Evolutionary conservation across 2,888 invertebrate species (phyloP).

Genomic region (Gymnocheta viridis): DNA sequence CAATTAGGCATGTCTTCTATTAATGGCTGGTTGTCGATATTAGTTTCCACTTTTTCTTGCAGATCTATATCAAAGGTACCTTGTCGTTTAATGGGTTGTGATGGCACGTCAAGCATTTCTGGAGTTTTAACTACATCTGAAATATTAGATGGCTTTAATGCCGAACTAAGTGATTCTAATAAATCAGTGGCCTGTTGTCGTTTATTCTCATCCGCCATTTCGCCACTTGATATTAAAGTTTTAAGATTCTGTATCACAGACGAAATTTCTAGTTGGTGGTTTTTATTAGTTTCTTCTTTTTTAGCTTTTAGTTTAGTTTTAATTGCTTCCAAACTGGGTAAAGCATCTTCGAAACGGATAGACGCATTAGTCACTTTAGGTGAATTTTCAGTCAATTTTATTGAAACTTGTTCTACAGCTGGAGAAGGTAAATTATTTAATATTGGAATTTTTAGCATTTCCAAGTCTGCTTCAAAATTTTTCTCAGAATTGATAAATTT

Average conservation of each 20-base stretch:
- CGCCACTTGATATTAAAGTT: slow-evolving; percentile 70
- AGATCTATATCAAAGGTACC: slow-evolving; percentile 75
- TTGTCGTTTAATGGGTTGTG: slow-evolving; percentile 73
- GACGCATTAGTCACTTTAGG: neutral
- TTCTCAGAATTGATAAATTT: slow-evolving; percentile 73
- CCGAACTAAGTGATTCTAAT: slow-evolving; percentile 73
- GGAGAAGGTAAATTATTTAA: slow-evolving; percentile 72
- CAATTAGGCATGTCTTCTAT: slow-evolving; percentile 63
- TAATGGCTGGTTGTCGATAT: neutral
- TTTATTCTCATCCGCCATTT: slow-evolving; percentile 69
- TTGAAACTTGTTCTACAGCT: neutral
- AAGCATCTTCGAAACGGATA: neutral
- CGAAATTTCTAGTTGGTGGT: slow-evolving; percentile 71
- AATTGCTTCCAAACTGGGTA: slow-evolving; percentile 62
- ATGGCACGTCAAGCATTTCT: slow-evolving; percentile 14
- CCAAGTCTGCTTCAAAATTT: slow-evolving; percentile 74
- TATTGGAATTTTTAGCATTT: slow-evolving; percentile 75
- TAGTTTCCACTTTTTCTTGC: slow-evolving; percentile 54
- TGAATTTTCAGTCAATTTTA: neutral
- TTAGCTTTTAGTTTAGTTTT: slow-evolving; percentile 66
- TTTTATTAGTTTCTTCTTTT: slow-evolving; percentile 64
- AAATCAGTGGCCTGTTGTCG: slow-evolving; percentile 71
- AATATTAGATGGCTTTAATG: slow-evolving; percentile 52
- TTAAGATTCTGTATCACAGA: slow-evolving; percentile 73
- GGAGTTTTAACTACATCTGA: neutral